Evolutionary conservation across 2,113 vertebrate species (phyloP).

Genomic region (Jaculus jaculus): DNA sequence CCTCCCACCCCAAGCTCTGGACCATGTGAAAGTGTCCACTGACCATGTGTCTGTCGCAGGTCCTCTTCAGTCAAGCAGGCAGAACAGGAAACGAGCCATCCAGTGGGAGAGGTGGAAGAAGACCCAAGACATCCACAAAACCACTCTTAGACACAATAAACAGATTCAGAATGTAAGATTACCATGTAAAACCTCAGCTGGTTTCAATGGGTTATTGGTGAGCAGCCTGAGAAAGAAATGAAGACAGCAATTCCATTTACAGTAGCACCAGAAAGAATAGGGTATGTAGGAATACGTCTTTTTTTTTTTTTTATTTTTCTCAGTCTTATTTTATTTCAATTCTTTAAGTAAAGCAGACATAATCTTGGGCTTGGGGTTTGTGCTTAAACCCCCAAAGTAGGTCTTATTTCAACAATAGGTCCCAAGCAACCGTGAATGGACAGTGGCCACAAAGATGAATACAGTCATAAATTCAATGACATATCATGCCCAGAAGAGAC

Average conservation of each 20-base stretch:
- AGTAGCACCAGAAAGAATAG: background rate
- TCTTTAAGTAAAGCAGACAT: too few species aligned
- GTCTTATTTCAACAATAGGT: background rate
- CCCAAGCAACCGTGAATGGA: background rate
- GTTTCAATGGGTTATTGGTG: background rate
- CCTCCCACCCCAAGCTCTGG: too few species aligned
- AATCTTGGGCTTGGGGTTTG: too few species aligned
- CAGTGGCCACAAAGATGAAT: background rate
- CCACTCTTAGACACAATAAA: too few species aligned
- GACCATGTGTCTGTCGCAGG: background rate
- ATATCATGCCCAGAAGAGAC: too few species aligned
- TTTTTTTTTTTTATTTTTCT: too few species aligned
- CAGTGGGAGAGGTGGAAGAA: background rate
- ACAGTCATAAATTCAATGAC: too few species aligned
- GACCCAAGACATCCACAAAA: background rate
- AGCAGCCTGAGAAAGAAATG: background rate
- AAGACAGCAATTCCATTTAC: background rate
- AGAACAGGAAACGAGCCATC: background rate
- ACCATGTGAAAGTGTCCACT: background rate
- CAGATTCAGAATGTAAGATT: too few species aligned
- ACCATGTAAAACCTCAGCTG: background rate
- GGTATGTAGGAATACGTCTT: background rate
- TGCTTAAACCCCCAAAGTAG: too few species aligned
- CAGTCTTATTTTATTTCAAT: too few species aligned
- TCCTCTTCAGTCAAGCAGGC: background rate